These are phyloP conservation scores for Motacilla alba DNA, from an alignment of 2,113 vertebrate genomes.

Conservation along the genomic window DNA sequence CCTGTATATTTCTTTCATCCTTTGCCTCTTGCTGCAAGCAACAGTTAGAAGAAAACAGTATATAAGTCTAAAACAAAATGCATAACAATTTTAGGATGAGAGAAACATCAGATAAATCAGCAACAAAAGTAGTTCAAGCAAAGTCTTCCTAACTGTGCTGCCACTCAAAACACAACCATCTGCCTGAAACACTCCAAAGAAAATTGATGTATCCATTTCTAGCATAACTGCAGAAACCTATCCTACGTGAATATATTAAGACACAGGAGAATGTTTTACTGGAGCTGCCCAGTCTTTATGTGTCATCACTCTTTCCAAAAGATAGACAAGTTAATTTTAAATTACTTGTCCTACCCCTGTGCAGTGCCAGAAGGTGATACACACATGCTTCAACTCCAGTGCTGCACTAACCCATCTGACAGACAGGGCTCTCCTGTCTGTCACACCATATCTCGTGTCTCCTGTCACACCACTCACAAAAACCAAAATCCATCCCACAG, in stretches of 20 bases:
- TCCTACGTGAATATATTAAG: background rate
- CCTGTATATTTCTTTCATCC: background rate
- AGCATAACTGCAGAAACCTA: background rate
- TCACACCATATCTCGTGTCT: background rate
- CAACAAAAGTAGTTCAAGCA: background rate
- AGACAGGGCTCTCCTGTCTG: background rate
- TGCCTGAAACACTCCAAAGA: background rate
- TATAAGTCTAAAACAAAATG: background rate
- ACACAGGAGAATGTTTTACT: background rate
- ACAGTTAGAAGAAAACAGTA: too few relatives aligned
- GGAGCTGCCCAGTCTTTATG: background rate
- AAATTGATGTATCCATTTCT: background rate
- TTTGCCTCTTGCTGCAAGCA: too few relatives aligned
- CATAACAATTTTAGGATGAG: background rate
- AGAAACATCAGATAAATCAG: background rate
- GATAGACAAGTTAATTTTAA: background rate
- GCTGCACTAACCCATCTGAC: background rate
- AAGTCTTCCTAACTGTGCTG: background rate
- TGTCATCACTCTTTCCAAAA: background rate
- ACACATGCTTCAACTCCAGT: background rate
- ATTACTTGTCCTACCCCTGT: background rate
- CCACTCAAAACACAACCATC: background rate
- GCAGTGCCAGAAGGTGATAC: background rate
- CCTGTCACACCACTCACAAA: background rate
- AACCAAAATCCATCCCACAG: background rate